Conservation (phyloP, 1,140 invertebrate genomes). For the Drosophila repletoides region DNA sequence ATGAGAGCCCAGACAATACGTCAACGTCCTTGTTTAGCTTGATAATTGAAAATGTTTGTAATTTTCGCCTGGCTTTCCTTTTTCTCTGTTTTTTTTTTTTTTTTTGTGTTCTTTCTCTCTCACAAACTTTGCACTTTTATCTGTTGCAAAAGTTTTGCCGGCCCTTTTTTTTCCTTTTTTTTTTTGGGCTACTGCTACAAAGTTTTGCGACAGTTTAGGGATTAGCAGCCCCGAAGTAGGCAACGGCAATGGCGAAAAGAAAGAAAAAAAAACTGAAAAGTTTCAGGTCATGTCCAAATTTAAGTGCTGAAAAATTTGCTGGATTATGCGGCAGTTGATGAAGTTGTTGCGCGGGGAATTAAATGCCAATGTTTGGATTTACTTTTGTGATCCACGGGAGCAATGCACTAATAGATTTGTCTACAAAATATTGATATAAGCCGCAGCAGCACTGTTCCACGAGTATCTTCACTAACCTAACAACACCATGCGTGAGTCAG, state of each 20-base stretch:
- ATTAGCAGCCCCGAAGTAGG: conserved; percentile 67
- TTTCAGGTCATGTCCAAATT: conserved; percentile 74
- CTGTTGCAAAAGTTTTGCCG: conserved; percentile 69
- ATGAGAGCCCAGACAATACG: conserved; percentile 74
- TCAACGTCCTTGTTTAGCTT: conserved; percentile 66
- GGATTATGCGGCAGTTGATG: conserved; percentile 72
- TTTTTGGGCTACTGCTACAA: conserved; percentile 23
- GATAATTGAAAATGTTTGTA: conserved; percentile 80
- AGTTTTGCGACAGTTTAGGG: conserved; percentile 79
- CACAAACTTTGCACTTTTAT: conserved; percentile 73
- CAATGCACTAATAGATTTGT: conserved; percentile 70
- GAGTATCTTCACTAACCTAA: conserved; percentile 11
- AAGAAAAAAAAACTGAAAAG: conserved; percentile 29
- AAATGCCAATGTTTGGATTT: conserved; percentile 55
- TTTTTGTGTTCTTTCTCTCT: background rate
- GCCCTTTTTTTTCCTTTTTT: conserved; percentile 51
- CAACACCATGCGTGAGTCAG: conserved; percentile 14
- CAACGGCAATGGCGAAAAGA: conserved; percentile 20
- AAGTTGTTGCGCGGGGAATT: conserved; percentile 70
- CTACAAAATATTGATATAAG: conserved; percentile 23
- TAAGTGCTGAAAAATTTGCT: conserved; percentile 76
- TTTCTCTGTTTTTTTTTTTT: conserved; percentile 6
- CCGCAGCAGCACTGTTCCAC: background rate
- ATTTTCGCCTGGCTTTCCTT: conserved; percentile 65
- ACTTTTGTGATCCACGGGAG: conserved; percentile 7